Conservation (phyloP, 2,888 invertebrate species). For the Neoitamus cyanurus region DNA sequence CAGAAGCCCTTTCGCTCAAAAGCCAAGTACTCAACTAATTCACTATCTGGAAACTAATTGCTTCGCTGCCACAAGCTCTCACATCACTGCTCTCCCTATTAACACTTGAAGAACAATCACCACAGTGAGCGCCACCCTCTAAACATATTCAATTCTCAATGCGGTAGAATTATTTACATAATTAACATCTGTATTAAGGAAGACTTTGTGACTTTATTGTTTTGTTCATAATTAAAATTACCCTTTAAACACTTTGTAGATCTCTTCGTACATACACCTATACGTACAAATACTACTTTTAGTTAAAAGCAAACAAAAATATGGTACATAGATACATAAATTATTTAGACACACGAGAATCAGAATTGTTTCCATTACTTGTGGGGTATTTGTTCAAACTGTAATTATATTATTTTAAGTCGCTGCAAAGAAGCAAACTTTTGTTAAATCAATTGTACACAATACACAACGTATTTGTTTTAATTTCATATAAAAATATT, state of each 20-base stretch:
- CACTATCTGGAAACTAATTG: not conserved
- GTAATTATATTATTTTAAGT: not conserved
- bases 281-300: slow-evolving; percentile 2
- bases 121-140: not conserved
- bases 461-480: not conserved
- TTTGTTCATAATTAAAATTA: slow-evolving; percentile 46
- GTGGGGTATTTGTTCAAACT: not conserved
- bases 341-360: not conserved
- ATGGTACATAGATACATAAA: not conserved
- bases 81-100: not conserved
- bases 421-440: not conserved
- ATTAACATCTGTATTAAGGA: slow-evolving; percentile 55
- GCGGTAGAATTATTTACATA: slow-evolving; percentile 52
- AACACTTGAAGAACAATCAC: not conserved
- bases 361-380: not conserved
- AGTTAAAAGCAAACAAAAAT: slow-evolving; percentile 11
- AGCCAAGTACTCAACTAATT: not conserved
- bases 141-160: slow-evolving; percentile 51
- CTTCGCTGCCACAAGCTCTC: not conserved
- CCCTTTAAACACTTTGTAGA: slow-evolving; percentile 4
- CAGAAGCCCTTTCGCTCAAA: not conserved
- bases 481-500: not conserved
- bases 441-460: not conserved
- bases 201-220: slow-evolving; percentile 55
- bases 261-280: slow-evolving; percentile 3